Evolutionary conservation across 2,113 vertebrate species (phyloP).

Genomic region (Riparia riparia): DNA sequence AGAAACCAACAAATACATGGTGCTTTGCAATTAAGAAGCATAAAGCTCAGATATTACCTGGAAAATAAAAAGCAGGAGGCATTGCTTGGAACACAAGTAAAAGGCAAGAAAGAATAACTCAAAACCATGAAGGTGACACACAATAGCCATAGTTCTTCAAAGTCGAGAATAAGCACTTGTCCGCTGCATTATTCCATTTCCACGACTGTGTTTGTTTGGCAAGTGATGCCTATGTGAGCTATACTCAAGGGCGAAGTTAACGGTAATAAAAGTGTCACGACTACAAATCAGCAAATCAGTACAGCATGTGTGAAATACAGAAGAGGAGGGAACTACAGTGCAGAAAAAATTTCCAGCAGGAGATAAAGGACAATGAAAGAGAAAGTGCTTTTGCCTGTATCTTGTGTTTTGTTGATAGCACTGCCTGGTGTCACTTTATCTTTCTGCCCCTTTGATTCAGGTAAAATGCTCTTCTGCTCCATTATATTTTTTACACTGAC

Average conservation of each 20-base stretch:
- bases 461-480: neutral
- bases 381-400: neutral
- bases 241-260: neutral
- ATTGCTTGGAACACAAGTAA: neutral
- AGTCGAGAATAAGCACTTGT: neutral
- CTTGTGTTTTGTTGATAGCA: neutral
- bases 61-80: neutral
- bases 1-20: neutral
- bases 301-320: neutral
- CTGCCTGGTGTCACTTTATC: neutral
- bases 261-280: neutral
- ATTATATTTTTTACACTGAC: neutral
- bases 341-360: neutral
- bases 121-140: neutral
- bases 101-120: neutral
- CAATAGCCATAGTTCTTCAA: neutral
- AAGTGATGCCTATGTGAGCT: neutral
- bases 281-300: neutral
- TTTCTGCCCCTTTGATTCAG: neutral
- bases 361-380: neutral
- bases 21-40: slow-evolving; percentile 1
- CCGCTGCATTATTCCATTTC: neutral
- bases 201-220: neutral
- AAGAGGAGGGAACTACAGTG: neutral
- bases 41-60: neutral